These are phyloP conservation scores for Tylochromis polylepis DNA, from an alignment of 2,113 vertebrate species.

Conservation along the genomic window DNA sequence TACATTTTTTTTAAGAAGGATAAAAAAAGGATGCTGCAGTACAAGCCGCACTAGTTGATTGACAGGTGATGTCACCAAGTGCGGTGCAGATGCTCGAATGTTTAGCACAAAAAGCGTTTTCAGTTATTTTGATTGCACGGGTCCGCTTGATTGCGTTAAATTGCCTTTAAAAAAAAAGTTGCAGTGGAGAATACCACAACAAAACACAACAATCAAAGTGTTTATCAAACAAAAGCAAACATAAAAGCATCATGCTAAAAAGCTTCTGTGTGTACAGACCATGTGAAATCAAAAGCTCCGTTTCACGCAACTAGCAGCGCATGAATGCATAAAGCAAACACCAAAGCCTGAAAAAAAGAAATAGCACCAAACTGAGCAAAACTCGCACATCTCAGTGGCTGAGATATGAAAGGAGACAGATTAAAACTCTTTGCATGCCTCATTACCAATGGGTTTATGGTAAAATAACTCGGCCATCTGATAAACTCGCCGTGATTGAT, in stretches of 20 bases:
- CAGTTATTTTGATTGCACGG: neutral
- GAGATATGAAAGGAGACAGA: conserved; percentile 54
- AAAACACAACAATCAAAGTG: conserved; percentile 1
- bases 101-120: neutral
- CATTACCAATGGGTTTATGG: conserved; percentile 57
- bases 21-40: neutral
- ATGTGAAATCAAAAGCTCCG: conserved; percentile 25
- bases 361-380: neutral
- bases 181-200: neutral
- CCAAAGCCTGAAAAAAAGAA: neutral
- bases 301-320: conserved; percentile 6
- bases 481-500: conserved; percentile 58
- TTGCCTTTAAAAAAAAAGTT: neutral
- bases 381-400: neutral
- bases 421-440: conserved; percentile 43
- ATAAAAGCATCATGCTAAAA: neutral
- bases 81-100: neutral
- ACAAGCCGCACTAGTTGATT: neutral
- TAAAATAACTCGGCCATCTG: conserved; percentile 62
- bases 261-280: conserved; percentile 3
- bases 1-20: neutral
- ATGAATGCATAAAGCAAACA: conserved; percentile 1
- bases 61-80: neutral
- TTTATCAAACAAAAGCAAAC: conserved; percentile 24
- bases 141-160: neutral